Conservation (phyloP, 2,113 vertebrate species). For the Albula glossodonta region DNA sequence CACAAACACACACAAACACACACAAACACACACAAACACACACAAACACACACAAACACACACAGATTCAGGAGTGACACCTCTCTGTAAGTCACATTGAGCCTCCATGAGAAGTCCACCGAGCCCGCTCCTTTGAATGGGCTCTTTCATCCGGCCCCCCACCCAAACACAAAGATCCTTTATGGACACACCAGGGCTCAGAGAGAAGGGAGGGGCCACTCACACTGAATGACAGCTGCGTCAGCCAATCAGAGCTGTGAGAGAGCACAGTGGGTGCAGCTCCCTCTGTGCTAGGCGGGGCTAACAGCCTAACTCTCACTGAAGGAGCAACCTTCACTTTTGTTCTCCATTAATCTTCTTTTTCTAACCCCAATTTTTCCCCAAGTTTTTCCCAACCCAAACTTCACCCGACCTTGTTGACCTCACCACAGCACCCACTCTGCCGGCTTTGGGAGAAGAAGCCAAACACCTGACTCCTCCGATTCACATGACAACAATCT, state of each 20-base stretch:
- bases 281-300: no score
- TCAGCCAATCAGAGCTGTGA: not conserved
- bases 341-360: no score
- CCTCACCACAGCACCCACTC: no score
- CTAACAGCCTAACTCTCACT: no score
- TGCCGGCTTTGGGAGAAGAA: no score
- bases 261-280: not conserved
- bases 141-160: slow-evolving; percentile 51
- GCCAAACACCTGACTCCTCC: no score
- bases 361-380: no score
- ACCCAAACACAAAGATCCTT: slow-evolving; percentile 49
- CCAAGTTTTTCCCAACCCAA: no score
- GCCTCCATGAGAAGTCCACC: slow-evolving; percentile 14
- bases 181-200: slow-evolving; percentile 36
- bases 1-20: not conserved
- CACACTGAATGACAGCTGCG: not conserved
- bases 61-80: not conserved
- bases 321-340: no score
- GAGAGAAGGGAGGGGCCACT: not conserved
- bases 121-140: slow-evolving; percentile 47
- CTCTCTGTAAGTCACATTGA: not conserved
- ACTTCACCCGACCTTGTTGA: no score
- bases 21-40: not conserved
- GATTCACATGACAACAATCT: no score
- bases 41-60: slow-evolving; percentile 13